Conservation (phyloP, 2,888 invertebrate species). For the Flexamia atlantica region DNA sequence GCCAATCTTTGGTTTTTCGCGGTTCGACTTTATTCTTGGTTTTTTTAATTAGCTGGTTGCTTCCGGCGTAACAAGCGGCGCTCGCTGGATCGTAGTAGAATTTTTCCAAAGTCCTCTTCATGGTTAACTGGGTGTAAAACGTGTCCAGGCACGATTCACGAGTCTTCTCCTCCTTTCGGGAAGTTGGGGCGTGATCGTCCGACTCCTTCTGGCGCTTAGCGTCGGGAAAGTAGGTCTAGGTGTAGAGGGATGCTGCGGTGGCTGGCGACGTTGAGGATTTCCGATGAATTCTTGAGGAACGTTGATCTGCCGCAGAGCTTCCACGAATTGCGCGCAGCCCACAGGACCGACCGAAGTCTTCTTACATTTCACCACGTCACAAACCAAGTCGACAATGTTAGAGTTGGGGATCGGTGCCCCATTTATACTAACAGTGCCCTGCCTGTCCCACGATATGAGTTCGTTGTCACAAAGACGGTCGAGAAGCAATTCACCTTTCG, state of each 20-base stretch:
- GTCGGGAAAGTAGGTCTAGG: background rate
- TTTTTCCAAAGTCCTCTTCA: background rate
- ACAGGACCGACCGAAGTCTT: background rate
- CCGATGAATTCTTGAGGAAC: slow-evolving; percentile 27
- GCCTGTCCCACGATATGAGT: background rate
- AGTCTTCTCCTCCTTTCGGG: background rate
- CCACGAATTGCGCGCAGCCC: background rate
- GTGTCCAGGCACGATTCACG: background rate
- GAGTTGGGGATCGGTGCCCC: background rate
- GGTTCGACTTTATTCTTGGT: background rate
- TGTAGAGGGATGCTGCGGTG: background rate
- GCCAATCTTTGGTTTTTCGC: background rate
- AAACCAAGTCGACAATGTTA: slow-evolving; percentile 17
- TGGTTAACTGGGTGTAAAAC: background rate
- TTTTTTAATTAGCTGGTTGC: background rate
- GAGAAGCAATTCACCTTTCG: slow-evolving; percentile 5
- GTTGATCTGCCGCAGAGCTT: background rate
- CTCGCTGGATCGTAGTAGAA: background rate
- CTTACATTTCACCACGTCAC: slow-evolving; percentile 15
- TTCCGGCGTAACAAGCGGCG: background rate
- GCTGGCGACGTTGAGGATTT: background rate
- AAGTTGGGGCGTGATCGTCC: background rate
- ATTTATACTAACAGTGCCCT: background rate
- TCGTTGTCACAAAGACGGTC: background rate
- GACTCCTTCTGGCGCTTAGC: background rate